Conservation (phyloP, 2,797 vertebrate species). For the Chromis chromis region DNA sequence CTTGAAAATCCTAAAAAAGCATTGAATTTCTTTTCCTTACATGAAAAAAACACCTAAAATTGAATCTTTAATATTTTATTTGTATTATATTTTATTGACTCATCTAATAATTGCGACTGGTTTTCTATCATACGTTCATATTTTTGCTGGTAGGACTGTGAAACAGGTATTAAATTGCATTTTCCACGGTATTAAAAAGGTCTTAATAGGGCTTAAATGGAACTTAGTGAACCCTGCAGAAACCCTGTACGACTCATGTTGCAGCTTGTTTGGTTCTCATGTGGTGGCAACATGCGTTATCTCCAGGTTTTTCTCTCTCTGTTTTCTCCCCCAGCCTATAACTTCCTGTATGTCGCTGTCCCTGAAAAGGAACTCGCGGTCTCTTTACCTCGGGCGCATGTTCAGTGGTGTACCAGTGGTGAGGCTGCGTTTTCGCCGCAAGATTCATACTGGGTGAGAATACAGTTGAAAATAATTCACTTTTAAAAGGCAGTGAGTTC, state of each 20-base stretch:
- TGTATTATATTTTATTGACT: too few relatives aligned
- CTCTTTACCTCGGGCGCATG: slow-evolving; percentile 95
- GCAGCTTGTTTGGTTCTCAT: not conserved
- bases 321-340: slow-evolving; percentile 83
- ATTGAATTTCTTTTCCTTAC: not conserved
- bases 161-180: too few relatives aligned
- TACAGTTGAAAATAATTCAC: not conserved
- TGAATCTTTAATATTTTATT: too few relatives aligned
- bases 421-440: slow-evolving; percentile 91
- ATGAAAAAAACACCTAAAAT: not conserved
- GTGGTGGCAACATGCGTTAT: not conserved
- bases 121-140: not conserved
- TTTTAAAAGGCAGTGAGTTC: not conserved
- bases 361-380: slow-evolving; percentile 90
- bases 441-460: slow-evolving; percentile 91
- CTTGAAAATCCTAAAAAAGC: not conserved
- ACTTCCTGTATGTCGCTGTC: slow-evolving; percentile 87
- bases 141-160: not conserved
- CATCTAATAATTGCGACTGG: too few relatives aligned
- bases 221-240: not conserved
- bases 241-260: not conserved
- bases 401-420: slow-evolving; percentile 94
- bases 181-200: too few relatives aligned
- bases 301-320: not conserved
- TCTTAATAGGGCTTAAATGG: too few relatives aligned